Evolutionary conservation across 2,797 vertebrate species (phyloP), one percentile per base, ranked within the genome.

Genomic region (Capromys pilorides): DNA sequence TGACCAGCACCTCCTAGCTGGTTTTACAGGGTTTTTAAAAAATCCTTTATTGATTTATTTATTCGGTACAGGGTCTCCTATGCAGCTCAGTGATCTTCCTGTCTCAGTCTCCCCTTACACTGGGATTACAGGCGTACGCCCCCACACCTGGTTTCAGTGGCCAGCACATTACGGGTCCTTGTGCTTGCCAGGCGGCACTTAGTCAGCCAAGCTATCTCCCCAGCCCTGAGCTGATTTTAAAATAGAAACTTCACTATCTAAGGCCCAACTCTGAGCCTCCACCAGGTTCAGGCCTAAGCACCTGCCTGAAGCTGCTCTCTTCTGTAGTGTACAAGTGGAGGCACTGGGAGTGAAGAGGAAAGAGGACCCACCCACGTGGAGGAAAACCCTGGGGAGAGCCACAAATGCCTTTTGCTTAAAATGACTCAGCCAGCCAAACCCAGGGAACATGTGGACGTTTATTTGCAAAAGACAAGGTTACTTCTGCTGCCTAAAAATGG

Each of bases 341-440:
- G 36, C 41, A 36, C 51, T 49, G 21, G 7, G 36, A 39, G 16
- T 18, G 45, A 54, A 22, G 51, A 81, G 3, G 24, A 13, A 54
- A 64, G 75, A 75, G 69, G 64, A 94, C 79, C 36, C 54, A n/a
- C 4, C 0, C 54, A 92, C 92, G 85, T 59, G 73, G 49, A 91
- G 82, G 81, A 94, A 93, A 92, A 71, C 49, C 77, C 61, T 39
- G 66, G 94, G 94, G 51, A 87, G 83, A 96, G 71, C 92, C 66
- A 89, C 77, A 95, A 82, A 79, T 84, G 67, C n/a, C 83, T 89
- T 95, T 91, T 87, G 94, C 96, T 96, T 95, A 78, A 94, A 96
- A 85, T 67, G 54, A 54, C 83, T 87, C 86, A 41, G 71, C 71
- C 87, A 89, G 57, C 31, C 81, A 84, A 54, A 75, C 81, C 83